phyloP scores from a whole-genome alignment of 2,797 vertebrate genomes.

The Buphagus erythrorhynchus region DNA sequence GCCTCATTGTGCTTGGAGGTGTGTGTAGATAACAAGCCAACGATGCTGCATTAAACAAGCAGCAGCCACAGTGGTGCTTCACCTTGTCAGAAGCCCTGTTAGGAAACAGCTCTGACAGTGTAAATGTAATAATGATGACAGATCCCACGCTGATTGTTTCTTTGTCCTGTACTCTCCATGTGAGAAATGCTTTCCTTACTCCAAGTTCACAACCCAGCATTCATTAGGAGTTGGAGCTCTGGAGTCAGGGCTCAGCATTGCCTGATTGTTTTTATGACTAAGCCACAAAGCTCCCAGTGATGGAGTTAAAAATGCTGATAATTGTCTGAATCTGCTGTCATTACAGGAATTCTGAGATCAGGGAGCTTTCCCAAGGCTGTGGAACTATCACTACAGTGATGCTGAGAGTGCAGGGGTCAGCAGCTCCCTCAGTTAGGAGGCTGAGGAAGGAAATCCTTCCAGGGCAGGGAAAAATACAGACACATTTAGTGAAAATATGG shows the following conservation, averaged over 20 bases:
- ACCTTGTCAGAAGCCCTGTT: neutral
- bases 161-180: neutral
- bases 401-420: neutral
- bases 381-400: neutral
- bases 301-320: neutral
- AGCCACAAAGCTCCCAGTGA: neutral
- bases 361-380: neutral
- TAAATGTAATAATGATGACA: neutral
- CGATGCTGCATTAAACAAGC: neutral
- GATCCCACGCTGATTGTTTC: neutral
- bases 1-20: neutral
- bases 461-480: neutral
- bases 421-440: neutral
- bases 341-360: neutral
- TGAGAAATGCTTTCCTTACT: neutral
- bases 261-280: neutral
- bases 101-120: neutral
- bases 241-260: neutral
- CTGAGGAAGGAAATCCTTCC: neutral
- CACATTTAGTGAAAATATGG: neutral
- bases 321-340: neutral
- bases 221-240: too few relatives aligned
- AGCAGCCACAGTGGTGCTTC: neutral
- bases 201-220: neutral
- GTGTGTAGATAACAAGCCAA: neutral